A percentile compares a stretch with the other conserved stretches of the same genome.
These are phyloP conservation scores for Cheilosia vulpina DNA, from an alignment of 2,888 invertebrate genomes.

Conservation along the genomic window DNA sequence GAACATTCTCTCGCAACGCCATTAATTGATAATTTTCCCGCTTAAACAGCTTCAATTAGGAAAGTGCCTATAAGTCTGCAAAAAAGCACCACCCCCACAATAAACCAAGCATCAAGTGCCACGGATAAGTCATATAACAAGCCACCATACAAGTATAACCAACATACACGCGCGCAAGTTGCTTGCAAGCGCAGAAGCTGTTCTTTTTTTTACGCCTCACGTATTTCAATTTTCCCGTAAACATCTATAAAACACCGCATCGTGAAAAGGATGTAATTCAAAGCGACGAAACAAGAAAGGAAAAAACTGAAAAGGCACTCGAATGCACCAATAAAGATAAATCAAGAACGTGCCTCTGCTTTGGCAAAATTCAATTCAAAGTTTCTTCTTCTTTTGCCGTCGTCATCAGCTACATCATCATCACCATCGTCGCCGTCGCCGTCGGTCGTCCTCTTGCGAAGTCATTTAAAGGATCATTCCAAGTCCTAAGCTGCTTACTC, in stretches of 20 bases:
- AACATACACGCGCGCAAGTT: conserved; percentile 1
- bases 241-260: conserved; percentile 63
- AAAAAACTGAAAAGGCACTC: conserved; percentile 37
- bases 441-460: conserved; percentile 32
- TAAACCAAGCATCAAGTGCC: conserved; percentile 31
- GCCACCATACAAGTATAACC: neutral
- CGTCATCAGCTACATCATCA: neutral
- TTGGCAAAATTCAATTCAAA: conserved; percentile 60
- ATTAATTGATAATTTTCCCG: conserved; percentile 11
- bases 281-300: conserved; percentile 21
- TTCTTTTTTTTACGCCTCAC: conserved; percentile 50
- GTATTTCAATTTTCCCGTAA: conserved; percentile 67
- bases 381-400: conserved; percentile 11
- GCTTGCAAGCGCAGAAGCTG: conserved; percentile 15
- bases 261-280: conserved; percentile 55
- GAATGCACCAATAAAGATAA: conserved; percentile 72
- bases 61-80: neutral
- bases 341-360: conserved; percentile 70
- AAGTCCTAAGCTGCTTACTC: conserved; percentile 66
- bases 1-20: neutral
- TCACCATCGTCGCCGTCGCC: neutral
- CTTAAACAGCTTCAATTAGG: conserved; percentile 25
- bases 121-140: conserved; percentile 21
- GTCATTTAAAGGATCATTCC: conserved; percentile 72
- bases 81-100: neutral